Percentiles rank a stretch among this genome's conserved stretches.
Evolutionary conservation across 2,888 invertebrate species (phyloP).

Genomic region (Lamproptera curius): DNA sequence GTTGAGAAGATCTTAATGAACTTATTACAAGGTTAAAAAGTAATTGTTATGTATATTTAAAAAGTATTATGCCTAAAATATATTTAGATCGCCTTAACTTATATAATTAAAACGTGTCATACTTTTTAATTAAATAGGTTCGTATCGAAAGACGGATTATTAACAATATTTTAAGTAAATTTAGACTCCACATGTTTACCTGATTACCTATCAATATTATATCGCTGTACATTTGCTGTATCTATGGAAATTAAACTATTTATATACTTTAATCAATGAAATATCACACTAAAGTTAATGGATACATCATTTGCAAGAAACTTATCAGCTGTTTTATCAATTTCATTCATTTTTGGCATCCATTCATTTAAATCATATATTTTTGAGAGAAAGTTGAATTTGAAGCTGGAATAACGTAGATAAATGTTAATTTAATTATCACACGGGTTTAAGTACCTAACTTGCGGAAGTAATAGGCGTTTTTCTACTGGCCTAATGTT

Average conservation of each 20-base stretch:
- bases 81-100: too few species aligned
- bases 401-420: background rate
- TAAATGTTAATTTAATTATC: background rate
- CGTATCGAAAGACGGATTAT: too few species aligned
- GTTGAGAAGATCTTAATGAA: too few species aligned
- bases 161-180: too few species aligned
- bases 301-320: background rate
- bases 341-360: background rate
- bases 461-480: conserved; percentile 7
- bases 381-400: background rate
- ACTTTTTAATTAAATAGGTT: too few species aligned
- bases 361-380: too few species aligned
- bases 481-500: conserved; percentile 1
- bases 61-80: too few species aligned
- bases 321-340: background rate
- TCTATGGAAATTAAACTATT: background rate
- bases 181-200: too few species aligned
- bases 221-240: background rate
- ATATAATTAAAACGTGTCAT: too few species aligned
- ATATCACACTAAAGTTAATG: background rate
- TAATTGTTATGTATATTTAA: too few species aligned
- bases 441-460: background rate
- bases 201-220: background rate
- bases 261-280: background rate
- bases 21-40: too few species aligned